Evolutionary conservation across 2,888 invertebrate genomes (phyloP).

Genomic region (Nasonovia ribisnigri): DNA sequence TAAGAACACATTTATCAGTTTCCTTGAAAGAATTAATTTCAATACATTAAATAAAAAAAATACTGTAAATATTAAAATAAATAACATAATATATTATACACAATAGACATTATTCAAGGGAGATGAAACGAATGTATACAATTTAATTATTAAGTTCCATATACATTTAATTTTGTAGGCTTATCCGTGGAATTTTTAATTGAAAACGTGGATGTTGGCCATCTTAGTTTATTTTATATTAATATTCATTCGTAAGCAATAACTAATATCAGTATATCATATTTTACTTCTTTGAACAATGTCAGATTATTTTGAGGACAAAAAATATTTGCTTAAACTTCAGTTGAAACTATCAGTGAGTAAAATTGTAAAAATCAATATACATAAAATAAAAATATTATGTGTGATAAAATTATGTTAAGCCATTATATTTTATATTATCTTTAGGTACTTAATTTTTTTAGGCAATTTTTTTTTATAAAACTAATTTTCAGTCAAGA

Average conservation of each 20-base stretch:
- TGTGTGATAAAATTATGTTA: background rate
- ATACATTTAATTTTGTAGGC: background rate
- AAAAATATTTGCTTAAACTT: background rate
- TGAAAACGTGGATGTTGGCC: background rate
- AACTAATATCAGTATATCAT: background rate
- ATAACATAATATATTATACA: background rate
- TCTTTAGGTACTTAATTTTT: background rate
- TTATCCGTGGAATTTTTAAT: background rate
- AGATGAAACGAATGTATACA: background rate
- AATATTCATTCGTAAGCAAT: background rate
- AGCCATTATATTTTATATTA: background rate
- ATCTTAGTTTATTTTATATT: background rate
- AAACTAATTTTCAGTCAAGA: background rate
- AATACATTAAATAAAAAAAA: background rate
- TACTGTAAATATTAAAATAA: background rate
- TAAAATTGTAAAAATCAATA: background rate
- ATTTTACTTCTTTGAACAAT: background rate
- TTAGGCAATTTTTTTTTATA: background rate
- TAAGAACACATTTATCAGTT: background rate
- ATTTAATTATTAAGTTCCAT: background rate
- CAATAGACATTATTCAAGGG: background rate
- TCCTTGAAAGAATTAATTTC: background rate
- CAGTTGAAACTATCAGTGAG: background rate
- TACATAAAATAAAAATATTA: background rate
- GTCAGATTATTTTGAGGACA: background rate